These are phyloP conservation scores for Isichthys henryi DNA, from an alignment of 2,113 vertebrate genomes.

Conservation along the genomic window DNA sequence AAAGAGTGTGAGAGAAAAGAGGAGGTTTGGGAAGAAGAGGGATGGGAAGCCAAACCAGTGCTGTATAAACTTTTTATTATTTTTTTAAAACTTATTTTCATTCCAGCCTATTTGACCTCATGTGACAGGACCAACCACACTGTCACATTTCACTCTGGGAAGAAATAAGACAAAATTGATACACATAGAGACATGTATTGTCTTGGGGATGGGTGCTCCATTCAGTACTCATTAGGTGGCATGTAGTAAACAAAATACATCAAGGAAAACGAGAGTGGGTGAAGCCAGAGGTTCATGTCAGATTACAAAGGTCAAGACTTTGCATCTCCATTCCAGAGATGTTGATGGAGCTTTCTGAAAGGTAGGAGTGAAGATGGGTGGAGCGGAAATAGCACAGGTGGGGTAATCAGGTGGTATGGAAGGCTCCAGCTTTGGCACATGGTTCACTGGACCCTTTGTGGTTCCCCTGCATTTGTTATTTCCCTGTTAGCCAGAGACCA, in stretches of 20 bases:
- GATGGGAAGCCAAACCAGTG: slow-evolving; percentile 77
- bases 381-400: slow-evolving; percentile 34
- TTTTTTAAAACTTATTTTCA: slow-evolving; percentile 41
- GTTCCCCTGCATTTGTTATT: slow-evolving; percentile 7
- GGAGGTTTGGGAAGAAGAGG: slow-evolving; percentile 43
- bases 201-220: slow-evolving; percentile 38
- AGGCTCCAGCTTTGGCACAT: slow-evolving; percentile 34
- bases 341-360: slow-evolving; percentile 59
- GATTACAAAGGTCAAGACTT: slow-evolving; percentile 35
- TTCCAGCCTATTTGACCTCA: slow-evolving; percentile 82
- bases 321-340: slow-evolving; percentile 60
- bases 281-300: slow-evolving; percentile 13
- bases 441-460: slow-evolving; percentile 51
- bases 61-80: slow-evolving; percentile 66
- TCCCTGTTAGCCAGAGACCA: background rate
- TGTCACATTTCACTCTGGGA: slow-evolving; percentile 85
- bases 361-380: slow-evolving; percentile 50
- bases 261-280: slow-evolving; percentile 31
- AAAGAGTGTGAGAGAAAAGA: slow-evolving; percentile 28
- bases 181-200: slow-evolving; percentile 38
- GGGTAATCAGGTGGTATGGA: background rate
- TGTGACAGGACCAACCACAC: slow-evolving; percentile 73
- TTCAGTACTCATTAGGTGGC: slow-evolving; percentile 33
- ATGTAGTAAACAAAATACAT: slow-evolving; percentile 36
- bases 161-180: slow-evolving; percentile 54